Evolutionary conservation across 2,888 invertebrate species (phyloP).

Genomic region (Stenichneumon culpator): DNA sequence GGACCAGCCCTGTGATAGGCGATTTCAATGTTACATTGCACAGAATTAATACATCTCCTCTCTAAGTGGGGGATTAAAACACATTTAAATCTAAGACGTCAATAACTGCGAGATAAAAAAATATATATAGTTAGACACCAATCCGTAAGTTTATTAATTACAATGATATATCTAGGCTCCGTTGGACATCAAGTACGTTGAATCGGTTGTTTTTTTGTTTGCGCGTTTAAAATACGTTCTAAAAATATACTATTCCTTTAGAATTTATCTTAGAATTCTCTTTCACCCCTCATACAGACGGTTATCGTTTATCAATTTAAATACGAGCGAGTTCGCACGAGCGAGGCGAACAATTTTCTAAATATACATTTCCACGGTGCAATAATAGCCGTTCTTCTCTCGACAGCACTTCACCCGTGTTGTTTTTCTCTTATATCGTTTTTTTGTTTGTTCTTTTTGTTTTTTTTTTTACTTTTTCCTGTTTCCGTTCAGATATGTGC

Average conservation of each 20-base stretch:
- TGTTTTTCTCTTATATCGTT: conserved; percentile 2
- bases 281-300: conserved; percentile 25
- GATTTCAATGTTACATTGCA: conserved; percentile 67
- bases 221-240: conserved; percentile 81
- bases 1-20: conserved; percentile 85
- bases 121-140: conserved; percentile 56
- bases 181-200: conserved; percentile 76
- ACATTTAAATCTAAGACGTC: neutral
- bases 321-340: conserved; percentile 2
- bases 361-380: conserved; percentile 15
- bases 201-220: conserved; percentile 61
- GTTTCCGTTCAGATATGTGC: conserved; percentile 30
- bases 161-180: conserved; percentile 77
- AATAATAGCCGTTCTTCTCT: conserved; percentile 25
- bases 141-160: conserved; percentile 78
- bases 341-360: conserved; percentile 20
- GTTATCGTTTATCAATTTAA: conserved; percentile 42
- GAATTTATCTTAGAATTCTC: conserved; percentile 68
- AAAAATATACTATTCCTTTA: conserved; percentile 83
- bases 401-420: conserved; percentile 22
- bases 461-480: conserved; percentile 14
- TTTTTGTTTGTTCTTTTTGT: conserved; percentile 8
- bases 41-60: neutral
- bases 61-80: neutral
- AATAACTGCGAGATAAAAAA: conserved; percentile 23